Evolutionary conservation across 2,797 vertebrate species (phyloP), one percentile per base, ranked within the genome.

Genomic region (Avahi laniger): DNA sequence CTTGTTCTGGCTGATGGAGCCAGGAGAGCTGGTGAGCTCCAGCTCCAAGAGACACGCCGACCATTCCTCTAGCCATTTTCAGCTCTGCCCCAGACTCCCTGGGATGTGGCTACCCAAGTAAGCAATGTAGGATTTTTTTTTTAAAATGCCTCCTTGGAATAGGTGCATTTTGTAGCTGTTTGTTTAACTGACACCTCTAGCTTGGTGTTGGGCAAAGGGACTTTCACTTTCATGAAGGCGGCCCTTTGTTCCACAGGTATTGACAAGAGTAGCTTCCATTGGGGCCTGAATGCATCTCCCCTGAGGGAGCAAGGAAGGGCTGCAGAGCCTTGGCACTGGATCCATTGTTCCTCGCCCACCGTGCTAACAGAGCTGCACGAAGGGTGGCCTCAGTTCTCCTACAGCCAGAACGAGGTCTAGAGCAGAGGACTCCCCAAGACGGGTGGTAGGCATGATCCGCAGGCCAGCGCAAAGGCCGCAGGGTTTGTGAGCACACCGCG

Each of bases 231-330:
- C 28, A 3, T 79, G 76, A 96, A 96, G 91, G 43, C 41, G 38
- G 11, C 26, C 46, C 95, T 97, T 94, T 93, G 95, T 95, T 91
- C 61, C 33, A 8, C 50, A 61, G 69, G 50, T 54, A 35, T n/a
- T 35, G 76, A 13, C 33, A 5, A 15, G 22, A 75, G 52, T 4
- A 7, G 30, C 61, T 88, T 35, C 70, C 48, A 75, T 5, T 18
- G 43, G 20, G 67, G 57, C 76, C 78, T 14, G 3, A 3, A 18
- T 3, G 59, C 69, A 50, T 70, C 75, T 63, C 91, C 75, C 91
- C 87, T 5, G 33, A 15, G 54, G 82, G 41, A 22, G 4, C 20
- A 12, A 54, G 43, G 46, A 41, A 2, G 20, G 38, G 50, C 38
- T 43, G 18, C 46, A 0, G 2, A 91, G 3, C 67, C 67, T 28